Evolutionary conservation across 2,797 vertebrate genomes (phyloP).

Genomic region (Argentina silus): DNA sequence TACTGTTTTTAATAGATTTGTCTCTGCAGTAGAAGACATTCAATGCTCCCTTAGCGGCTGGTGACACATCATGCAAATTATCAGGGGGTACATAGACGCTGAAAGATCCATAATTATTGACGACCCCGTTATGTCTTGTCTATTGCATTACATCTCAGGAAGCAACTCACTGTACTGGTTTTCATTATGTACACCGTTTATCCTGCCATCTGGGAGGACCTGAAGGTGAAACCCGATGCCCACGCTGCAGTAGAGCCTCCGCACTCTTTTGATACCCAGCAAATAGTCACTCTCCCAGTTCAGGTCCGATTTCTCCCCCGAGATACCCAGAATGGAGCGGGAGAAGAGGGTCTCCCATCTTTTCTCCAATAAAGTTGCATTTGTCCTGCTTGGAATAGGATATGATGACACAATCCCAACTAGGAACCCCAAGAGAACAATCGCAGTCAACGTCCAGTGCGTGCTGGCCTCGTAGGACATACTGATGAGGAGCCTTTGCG

Average conservation of each 20-base stretch:
- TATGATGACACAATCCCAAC: conserved; percentile 83
- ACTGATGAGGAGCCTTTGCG: conserved; percentile 92
- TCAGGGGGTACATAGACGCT: conserved; percentile 48
- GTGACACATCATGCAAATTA: conserved; percentile 72
- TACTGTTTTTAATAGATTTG: conserved; percentile 74
- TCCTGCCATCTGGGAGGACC: conserved; percentile 90
- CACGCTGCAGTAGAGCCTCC: conserved; percentile 98
- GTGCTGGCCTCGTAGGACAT: conserved; percentile 89
- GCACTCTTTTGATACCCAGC: conserved; percentile 94
- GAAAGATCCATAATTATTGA: conserved; percentile 65
- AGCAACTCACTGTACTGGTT: conserved; percentile 97
- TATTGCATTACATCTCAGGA: conserved; percentile 75
- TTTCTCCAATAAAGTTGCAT: conserved; percentile 85
- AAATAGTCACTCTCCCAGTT: conserved; percentile 95
- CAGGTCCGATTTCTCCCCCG: conserved; percentile 86
- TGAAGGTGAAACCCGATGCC: conserved; percentile 99
- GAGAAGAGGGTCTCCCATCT: conserved; percentile 91
- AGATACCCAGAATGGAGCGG: conserved; percentile 87
- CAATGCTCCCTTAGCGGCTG: conserved; percentile 60
- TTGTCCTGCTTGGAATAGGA: conserved; percentile 82
- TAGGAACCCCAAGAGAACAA: conserved; percentile 84
- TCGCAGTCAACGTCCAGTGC: conserved; percentile 85
- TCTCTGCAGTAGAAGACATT: conserved; percentile 66
- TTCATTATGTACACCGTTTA: conserved; percentile 92
- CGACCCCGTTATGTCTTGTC: conserved; percentile 62